Evolutionary conservation across 2,888 invertebrate species (phyloP).

Genomic region (Athalia rosae): DNA sequence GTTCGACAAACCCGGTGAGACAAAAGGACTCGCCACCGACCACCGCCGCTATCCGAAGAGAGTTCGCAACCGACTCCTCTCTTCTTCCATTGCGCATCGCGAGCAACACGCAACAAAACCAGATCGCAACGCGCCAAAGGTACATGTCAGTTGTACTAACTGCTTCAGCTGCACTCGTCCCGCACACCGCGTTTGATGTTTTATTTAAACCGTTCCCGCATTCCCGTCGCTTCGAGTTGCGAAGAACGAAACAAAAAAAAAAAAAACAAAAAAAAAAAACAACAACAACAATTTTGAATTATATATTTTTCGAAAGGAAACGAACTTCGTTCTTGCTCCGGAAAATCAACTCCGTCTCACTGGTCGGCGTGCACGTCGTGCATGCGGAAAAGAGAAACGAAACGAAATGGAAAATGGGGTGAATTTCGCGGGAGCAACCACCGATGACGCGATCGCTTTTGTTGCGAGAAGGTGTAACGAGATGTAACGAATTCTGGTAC

Average conservation of each 20-base stretch:
- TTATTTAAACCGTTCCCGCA: conserved; percentile 29
- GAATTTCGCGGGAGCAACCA: neutral
- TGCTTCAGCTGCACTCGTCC: conserved; percentile 54
- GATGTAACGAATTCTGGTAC: neutral
- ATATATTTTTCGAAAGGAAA: too few relatives aligned
- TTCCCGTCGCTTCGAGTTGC: neutral
- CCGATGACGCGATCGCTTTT: neutral
- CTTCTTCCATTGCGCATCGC: neutral
- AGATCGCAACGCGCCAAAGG: conserved; percentile 63
- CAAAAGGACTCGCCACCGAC: neutral
- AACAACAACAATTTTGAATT: too few relatives aligned
- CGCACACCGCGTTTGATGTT: conserved; percentile 30
- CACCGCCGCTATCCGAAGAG: neutral
- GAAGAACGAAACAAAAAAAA: neutral
- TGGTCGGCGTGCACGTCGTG: too few relatives aligned
- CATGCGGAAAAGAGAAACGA: too few relatives aligned
- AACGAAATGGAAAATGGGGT: too few relatives aligned
- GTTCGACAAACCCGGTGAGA: neutral
- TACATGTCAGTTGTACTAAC: conserved; percentile 71
- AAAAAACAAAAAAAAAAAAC: too few relatives aligned
- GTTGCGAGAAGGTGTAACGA: neutral
- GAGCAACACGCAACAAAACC: conserved; percentile 57
- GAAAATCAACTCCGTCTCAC: too few relatives aligned
- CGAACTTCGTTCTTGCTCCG: too few relatives aligned
- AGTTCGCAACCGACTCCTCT: neutral